Evolutionary conservation across 2,888 invertebrate genomes (phyloP).

Genomic region (Entomobrya multifasciata): DNA sequence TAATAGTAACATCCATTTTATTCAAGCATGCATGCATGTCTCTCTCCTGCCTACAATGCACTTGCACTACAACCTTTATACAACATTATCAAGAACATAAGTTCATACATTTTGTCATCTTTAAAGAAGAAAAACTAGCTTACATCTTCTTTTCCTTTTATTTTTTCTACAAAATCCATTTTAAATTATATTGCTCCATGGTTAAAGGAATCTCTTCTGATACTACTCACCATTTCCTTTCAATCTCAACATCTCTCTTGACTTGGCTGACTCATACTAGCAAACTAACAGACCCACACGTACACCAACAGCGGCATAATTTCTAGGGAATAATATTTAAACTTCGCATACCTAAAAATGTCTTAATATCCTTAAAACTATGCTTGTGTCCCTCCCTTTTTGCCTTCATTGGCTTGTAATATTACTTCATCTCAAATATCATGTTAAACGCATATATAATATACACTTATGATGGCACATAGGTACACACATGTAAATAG

Average conservation of each 20-base stretch:
- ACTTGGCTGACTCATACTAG: constrained; percentile 24
- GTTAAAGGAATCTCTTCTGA: constrained; percentile 18
- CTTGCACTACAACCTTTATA: not conserved
- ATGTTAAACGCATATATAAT: not conserved
- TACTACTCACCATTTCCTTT: constrained; percentile 55
- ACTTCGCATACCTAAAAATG: constrained; percentile 63
- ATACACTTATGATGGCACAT: not conserved
- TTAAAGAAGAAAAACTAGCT: constrained; percentile 1
- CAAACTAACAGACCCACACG: constrained; percentile 1
- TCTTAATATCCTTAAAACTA: constrained; percentile 67
- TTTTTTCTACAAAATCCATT: constrained; percentile 43
- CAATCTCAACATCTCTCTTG: constrained; percentile 24
- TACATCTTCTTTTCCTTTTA: not conserved
- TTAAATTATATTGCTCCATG: constrained; percentile 40
- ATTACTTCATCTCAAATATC: not conserved
- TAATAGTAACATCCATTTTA: not conserved
- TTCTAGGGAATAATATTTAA: constrained; percentile 57
- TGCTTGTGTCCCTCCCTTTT: constrained; percentile 31
- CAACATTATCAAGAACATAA: constrained; percentile 17
- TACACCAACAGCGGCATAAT: constrained; percentile 36
- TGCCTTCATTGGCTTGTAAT: constrained; percentile 1
- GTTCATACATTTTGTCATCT: constrained; percentile 46
- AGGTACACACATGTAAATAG: not conserved
- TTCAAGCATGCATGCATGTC: not conserved
- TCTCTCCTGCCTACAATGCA: not conserved